Evolutionary conservation across 2,797 vertebrate genomes (phyloP), one percentile per base, ranked within the genome.

Genomic region (Tragelaphus oryx): DNA sequence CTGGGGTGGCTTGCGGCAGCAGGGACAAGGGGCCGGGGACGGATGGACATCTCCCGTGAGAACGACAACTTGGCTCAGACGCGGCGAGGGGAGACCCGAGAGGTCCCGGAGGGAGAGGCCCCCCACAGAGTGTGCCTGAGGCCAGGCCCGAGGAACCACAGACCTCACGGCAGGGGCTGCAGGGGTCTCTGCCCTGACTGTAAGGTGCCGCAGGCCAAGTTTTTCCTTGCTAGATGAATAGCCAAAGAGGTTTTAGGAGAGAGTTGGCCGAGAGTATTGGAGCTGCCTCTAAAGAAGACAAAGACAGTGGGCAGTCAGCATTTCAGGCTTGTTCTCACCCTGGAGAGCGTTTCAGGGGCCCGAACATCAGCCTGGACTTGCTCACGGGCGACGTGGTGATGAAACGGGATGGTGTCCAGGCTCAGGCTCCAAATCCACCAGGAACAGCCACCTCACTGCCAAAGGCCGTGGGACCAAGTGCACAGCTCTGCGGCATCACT

Each of bases 361-460:
- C 2, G 46, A 41, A 11, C 6, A 14, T 13, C 50, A 2, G 4
- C 2, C 2, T 20, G 18, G 0, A 20, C 0, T 14, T 18, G 55
- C 59, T 54, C 4, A 0, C 1, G 10, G 92, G 48, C 4, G 6
- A 55, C 14, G 0, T 0, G 20, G 8, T 24, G 57, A 48, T 0
- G 54, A 17, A 60, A 48, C 1, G 33, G 57, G 20, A n/a, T 1
- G n/a, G 30, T 4, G 4, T 18, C 4, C 0, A 6, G 44, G 17
- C 65, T 52, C 0, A 4, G 83, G 44, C 17, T 89, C 89, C 84
- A 65, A 16, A 17, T 8, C 84, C 57, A 8, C 50, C 0, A 0
- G 55, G 59, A 52, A 28, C 2, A 2, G 62, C 1, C 5, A 1
- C 3, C 82, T 8, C 10, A 8, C 33, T 46, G 44, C 68, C 5